Evolutionary conservation across 2,888 invertebrate species (phyloP).

Genomic region (Parnassius glacialis): DNA sequence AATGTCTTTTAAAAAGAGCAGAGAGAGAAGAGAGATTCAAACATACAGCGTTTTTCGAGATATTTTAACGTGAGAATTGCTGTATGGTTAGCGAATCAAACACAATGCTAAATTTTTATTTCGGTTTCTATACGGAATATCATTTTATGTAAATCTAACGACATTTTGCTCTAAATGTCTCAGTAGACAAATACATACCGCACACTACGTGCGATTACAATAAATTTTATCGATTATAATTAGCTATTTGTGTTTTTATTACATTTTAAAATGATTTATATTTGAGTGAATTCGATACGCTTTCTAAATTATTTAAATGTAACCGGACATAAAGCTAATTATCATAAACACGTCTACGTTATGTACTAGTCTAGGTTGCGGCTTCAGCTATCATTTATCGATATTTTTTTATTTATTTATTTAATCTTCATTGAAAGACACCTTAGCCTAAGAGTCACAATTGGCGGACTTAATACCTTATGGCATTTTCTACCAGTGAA

Average conservation of each 20-base stretch:
- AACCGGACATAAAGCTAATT: conserved; percentile 36
- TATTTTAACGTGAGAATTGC: no score
- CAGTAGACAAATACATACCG: background rate
- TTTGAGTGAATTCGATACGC: conserved; percentile 9
- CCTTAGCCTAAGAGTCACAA: no score
- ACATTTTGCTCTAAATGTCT: background rate
- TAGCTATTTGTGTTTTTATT: background rate
- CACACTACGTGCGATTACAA: background rate
- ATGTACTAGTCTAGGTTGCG: background rate
- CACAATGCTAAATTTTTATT: background rate
- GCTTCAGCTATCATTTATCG: conserved; percentile 3
- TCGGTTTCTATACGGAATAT: background rate
- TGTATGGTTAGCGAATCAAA: background rate
- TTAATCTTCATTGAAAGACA: no score
- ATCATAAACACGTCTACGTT: conserved; percentile 11
- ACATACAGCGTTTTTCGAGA: no score
- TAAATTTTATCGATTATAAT: background rate
- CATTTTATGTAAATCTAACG: background rate
- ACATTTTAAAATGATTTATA: conserved; percentile 4
- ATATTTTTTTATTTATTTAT: no score
- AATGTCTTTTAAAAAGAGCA: no score
- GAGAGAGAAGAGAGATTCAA: no score
- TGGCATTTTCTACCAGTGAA: no score
- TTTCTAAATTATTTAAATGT: conserved; percentile 29
- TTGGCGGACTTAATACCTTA: no score